Evolutionary conservation across 1,140 invertebrate species (phyloP).

Genomic region (Bombus vancouverensis): DNA sequence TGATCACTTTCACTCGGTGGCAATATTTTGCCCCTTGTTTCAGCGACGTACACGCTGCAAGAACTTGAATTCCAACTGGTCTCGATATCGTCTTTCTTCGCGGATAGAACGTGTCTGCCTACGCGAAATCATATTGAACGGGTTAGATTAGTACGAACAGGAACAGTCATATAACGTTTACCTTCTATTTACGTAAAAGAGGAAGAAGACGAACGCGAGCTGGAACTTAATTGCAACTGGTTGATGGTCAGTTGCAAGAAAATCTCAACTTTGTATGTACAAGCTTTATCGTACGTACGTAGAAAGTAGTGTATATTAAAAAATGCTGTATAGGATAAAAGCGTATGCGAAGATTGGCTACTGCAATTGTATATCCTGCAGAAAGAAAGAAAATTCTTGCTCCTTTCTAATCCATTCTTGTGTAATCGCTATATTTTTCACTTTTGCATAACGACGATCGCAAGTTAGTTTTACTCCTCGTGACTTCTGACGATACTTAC

Average conservation of each 20-base stretch:
- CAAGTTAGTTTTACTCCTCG: accelerated
- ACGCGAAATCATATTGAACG: neutral
- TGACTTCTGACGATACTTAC: neutral
- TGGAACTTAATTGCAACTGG: too few species aligned
- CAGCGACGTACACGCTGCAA: neutral
- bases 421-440: too few species aligned
- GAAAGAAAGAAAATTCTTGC: neutral
- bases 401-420: neutral
- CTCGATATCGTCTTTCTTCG: neutral
- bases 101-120: neutral
- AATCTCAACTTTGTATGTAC: too few species aligned
- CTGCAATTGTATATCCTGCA: too few species aligned
- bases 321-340: too few species aligned
- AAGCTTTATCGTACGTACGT: too few species aligned
- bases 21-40: neutral
- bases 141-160: neutral
- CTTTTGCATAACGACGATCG: too few species aligned
- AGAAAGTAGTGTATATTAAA: too few species aligned
- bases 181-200: too few species aligned
- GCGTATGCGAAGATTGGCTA: too few species aligned
- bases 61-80: neutral
- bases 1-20: neutral
- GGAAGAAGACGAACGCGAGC: too few species aligned
- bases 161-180: neutral
- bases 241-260: too few species aligned